These are phyloP conservation scores for Mactromeris polynyma DNA, from an alignment of 2,888 invertebrate genomes.

Conservation along the genomic window DNA sequence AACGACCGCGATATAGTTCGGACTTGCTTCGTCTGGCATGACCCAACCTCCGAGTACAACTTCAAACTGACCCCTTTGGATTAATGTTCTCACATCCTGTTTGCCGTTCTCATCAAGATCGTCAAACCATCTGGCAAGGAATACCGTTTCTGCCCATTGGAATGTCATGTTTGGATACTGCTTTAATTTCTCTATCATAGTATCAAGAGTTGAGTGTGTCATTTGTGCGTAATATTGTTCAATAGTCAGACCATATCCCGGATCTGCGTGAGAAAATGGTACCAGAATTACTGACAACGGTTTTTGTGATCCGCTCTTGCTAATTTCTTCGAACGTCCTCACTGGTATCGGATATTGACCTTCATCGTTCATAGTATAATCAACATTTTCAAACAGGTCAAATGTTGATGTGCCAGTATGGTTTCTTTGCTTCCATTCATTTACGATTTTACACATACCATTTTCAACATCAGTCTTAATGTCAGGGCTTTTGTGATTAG, in stretches of 20 bases:
- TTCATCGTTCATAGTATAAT: slow-evolving; percentile 38
- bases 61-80: slow-evolving; percentile 74
- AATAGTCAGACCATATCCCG: slow-evolving; percentile 98
- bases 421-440: slow-evolving; percentile 46
- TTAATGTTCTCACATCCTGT: slow-evolving; percentile 43
- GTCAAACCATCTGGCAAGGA: slow-evolving; percentile 81
- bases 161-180: slow-evolving; percentile 91
- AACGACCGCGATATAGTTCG: slow-evolving; percentile 77
- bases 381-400: slow-evolving; percentile 44
- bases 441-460: slow-evolving; percentile 40
- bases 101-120: slow-evolving; percentile 66
- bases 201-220: slow-evolving; percentile 94
- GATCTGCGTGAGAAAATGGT: slow-evolving; percentile 98
- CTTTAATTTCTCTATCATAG: slow-evolving; percentile 94
- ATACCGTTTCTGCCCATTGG: slow-evolving; percentile 83
- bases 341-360: slow-evolving; percentile 59
- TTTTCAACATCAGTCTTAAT: not conserved
- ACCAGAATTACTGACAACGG: slow-evolving; percentile 90
- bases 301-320: slow-evolving; percentile 13
- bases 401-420: slow-evolving; percentile 47
- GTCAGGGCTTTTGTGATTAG: not conserved
- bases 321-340: slow-evolving; percentile 44
- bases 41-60: slow-evolving; percentile 83
- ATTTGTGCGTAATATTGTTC: slow-evolving; percentile 95
- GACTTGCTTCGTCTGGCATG: slow-evolving; percentile 69